Percentiles rank a stretch among this genome's conserved stretches.
Conservation (phyloP, 2,113 vertebrate species). For the Antechinus flavipes region DNA sequence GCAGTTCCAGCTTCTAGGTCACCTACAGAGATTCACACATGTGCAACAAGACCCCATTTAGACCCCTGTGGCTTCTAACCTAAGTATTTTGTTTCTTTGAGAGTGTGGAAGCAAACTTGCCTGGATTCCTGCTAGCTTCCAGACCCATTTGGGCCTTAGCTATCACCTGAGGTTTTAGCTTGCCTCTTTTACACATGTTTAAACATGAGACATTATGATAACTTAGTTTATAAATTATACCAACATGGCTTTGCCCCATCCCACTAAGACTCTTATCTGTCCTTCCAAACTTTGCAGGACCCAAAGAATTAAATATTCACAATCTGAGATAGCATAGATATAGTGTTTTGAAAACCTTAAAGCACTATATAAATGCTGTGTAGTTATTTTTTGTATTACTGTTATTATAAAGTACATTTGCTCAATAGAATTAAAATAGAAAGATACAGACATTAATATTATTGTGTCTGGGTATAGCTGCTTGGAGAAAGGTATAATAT, state of each 20-base stretch:
- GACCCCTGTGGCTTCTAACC: neutral
- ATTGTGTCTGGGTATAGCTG: neutral
- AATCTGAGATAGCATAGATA: neutral
- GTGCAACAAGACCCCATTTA: neutral
- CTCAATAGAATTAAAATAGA: neutral
- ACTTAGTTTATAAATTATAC: neutral
- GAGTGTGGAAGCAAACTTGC: neutral
- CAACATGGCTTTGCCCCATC: neutral
- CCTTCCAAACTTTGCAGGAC: neutral
- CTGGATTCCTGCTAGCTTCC: neutral
- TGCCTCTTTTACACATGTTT: neutral
- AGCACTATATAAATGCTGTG: neutral
- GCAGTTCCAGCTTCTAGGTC: no score
- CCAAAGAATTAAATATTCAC: neutral
- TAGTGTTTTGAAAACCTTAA: neutral
- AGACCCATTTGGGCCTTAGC: neutral
- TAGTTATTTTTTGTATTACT: neutral
- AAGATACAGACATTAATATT: neutral
- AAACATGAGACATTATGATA: neutral
- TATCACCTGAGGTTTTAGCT: neutral
- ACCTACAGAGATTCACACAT: neutral
- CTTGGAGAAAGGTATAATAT: neutral
- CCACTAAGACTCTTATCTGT: neutral
- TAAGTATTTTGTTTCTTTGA: neutral
- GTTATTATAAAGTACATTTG: neutral